phyloP scores from a whole-genome alignment of 1,140 invertebrate species.

The Ceratina calcarata region DNA sequence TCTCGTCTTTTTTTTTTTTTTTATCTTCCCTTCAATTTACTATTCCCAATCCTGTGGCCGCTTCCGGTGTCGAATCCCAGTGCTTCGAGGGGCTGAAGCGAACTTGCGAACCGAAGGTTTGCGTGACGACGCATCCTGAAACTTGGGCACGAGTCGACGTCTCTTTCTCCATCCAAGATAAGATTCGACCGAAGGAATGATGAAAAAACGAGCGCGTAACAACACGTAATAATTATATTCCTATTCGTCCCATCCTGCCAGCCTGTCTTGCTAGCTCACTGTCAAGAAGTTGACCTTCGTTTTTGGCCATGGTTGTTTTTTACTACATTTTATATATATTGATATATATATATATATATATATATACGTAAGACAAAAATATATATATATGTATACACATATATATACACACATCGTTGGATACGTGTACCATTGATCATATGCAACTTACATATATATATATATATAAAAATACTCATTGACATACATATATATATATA shows the following conservation, averaged over 20 bases:
- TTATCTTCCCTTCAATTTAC: too few relatives aligned
- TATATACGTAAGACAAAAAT: slow-evolving; percentile 46
- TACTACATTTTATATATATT: slow-evolving; percentile 78
- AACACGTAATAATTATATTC: not conserved
- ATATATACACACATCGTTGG: slow-evolving; percentile 70
- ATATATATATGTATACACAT: slow-evolving; percentile 64
- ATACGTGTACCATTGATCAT: slow-evolving; percentile 20
- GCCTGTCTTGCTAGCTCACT: slow-evolving; percentile 82
- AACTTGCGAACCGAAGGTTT: slow-evolving; percentile 19
- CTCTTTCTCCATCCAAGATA: not conserved
- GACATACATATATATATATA: slow-evolving; percentile 34
- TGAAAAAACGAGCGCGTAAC: not conserved
- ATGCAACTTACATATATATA: slow-evolving; percentile 53
- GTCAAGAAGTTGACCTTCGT: slow-evolving; percentile 95
- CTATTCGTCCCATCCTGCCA: slow-evolving; percentile 69
- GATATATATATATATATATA: slow-evolving; percentile 72
- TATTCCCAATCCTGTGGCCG: too few relatives aligned
- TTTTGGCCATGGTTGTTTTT: slow-evolving; percentile 90
- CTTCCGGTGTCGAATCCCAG: not conserved
- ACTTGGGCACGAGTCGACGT: not conserved
- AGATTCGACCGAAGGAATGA: slow-evolving; percentile 10
- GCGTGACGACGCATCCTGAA: not conserved
- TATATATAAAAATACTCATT: slow-evolving; percentile 61
- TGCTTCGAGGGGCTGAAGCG: slow-evolving; percentile 35
- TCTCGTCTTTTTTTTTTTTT: too few relatives aligned